Percentiles rank a stretch among this genome's conserved stretches.
Conservation (phyloP, 1,140 invertebrate species). For the Aphaenogaster ashmeadi region DNA sequence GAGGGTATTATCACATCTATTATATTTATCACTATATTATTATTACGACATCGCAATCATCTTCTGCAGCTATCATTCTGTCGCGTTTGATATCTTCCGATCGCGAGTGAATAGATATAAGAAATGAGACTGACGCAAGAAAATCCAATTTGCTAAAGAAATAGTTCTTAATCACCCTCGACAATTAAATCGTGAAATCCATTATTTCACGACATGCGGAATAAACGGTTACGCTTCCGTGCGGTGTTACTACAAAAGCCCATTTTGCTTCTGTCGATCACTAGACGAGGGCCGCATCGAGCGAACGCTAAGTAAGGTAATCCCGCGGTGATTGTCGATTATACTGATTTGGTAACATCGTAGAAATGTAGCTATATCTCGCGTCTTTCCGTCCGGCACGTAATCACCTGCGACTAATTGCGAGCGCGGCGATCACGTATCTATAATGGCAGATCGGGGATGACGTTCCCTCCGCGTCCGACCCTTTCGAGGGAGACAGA, state of each 20-base stretch:
- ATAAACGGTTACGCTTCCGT: background rate
- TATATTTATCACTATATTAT: background rate
- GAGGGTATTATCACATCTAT: background rate
- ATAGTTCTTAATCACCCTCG: background rate
- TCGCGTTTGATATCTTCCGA: background rate
- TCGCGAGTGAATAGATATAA: background rate
- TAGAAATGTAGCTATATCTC: background rate
- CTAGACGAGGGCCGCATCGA: background rate
- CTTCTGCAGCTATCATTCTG: background rate
- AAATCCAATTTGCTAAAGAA: constrained; percentile 11
- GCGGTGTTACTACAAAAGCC: background rate
- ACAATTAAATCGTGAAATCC: background rate
- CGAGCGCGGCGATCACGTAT: constrained; percentile 23
- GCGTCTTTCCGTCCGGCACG: background rate
- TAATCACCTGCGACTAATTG: constrained; percentile 35
- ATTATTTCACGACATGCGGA: background rate
- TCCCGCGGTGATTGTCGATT: constrained; percentile 30
- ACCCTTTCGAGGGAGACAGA: constrained; percentile 45
- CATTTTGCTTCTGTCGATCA: constrained; percentile 25
- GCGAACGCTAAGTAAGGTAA: background rate
- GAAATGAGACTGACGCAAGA: background rate
- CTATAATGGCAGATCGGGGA: constrained; percentile 2
- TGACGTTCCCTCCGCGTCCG: constrained; percentile 1
- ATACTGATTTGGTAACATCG: constrained; percentile 40
- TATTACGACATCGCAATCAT: background rate